These are phyloP conservation scores for Leuciscus waleckii DNA, from an alignment of 2,797 vertebrate species.

Conservation along the genomic window DNA sequence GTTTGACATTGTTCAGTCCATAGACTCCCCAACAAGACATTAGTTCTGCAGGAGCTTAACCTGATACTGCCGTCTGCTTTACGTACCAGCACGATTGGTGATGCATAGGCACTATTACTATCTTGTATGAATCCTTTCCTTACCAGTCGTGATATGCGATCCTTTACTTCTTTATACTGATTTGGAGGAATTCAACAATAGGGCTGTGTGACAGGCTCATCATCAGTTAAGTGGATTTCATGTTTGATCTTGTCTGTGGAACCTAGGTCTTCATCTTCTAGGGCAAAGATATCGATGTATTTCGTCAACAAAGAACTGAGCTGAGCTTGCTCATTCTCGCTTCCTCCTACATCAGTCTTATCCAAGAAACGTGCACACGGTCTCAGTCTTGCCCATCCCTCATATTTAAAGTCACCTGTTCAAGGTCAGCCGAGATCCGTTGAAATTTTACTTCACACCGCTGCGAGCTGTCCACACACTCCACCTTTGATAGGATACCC, in stretches of 20 bases:
- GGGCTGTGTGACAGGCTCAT: background rate
- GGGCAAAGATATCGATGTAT: background rate
- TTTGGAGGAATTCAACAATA: background rate
- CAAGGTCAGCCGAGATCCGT: background rate
- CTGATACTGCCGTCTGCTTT: no score
- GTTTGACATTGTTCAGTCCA: no score
- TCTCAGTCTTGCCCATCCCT: background rate
- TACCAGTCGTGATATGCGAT: background rate
- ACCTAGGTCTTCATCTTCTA: background rate
- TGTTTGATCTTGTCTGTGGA: constrained; percentile 11
- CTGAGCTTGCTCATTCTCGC: background rate
- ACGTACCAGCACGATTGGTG: no score
- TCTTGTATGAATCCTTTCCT: background rate
- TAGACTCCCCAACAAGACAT: no score
- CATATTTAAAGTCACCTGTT: background rate
- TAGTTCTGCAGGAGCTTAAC: no score
- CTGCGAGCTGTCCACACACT: background rate
- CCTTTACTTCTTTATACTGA: background rate
- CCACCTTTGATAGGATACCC: background rate
- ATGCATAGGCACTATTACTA: background rate
- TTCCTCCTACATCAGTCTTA: background rate
- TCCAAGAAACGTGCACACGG: background rate
- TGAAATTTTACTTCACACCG: background rate
- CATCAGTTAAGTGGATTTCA: background rate
- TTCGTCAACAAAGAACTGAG: background rate